Evolutionary conservation across 2,888 invertebrate species (phyloP), one percentile per base, ranked within the genome.

Genomic region (Melanargia galathea): DNA sequence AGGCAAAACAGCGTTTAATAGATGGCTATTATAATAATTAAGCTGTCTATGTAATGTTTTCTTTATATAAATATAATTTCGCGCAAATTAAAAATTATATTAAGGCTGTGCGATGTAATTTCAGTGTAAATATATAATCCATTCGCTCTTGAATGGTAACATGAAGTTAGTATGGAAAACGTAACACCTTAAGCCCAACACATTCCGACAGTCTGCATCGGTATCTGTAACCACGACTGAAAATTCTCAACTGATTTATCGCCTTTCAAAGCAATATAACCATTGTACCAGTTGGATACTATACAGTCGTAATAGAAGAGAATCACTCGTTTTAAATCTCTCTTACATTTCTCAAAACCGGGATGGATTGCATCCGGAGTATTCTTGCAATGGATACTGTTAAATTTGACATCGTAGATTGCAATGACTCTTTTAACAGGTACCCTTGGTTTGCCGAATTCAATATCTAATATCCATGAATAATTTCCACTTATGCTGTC

Each of bases 161-260:
- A n/a, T n/a, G n/a, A n/a, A n/a, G n/a, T n/a, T n/a, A n/a, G n/a
- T n/a, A n/a, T n/a, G n/a, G n/a, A n/a, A n/a, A n/a, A n/a, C n/a
- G n/a, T n/a, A n/a, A 51, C 63, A 70, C 66, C 35, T 77, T 73
- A 86, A 0, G 80, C 71, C 89, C 89, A 89, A 68, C 84, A 84
- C 83, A 89, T 82, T 6, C 88, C 89, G 35, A 83, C 75, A 2
- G 67, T 62, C 58, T 83, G 81, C 84, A 84, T 83, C 18, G 86
- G 82, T 22, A 72, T 16, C 2, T 71, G 65, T 60, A 89, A 63
- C 87, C 88, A 88, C 1, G 78, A 68, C 59, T 87, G 86, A 45
- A 87, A 89, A 66, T 84, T 83, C 4, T 82, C 83, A 1, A 88
- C 81, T 0, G 84, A 87, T 56, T 66, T 72, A 69, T 87, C 86